Evolutionary conservation across 2,797 vertebrate genomes (phyloP).

Genomic region (Melanotaenia boesemani): DNA sequence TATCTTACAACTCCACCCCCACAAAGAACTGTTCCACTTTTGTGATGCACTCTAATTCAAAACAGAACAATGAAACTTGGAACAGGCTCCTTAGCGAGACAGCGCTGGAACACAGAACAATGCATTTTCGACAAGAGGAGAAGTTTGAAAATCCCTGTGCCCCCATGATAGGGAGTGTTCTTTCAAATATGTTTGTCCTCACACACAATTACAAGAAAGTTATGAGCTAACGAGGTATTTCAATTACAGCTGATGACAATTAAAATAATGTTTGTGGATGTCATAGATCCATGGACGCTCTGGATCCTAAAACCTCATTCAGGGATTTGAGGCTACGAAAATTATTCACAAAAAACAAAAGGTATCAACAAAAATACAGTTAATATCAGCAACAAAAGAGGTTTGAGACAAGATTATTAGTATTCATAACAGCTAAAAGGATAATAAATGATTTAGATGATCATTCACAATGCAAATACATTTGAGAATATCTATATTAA

Average conservation of each 20-base stretch:
- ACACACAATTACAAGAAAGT: slow-evolving; percentile 29
- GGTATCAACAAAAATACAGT: background rate
- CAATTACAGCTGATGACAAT: slow-evolving; percentile 44
- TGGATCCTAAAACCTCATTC: slow-evolving; percentile 10
- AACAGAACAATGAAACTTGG: slow-evolving; percentile 73
- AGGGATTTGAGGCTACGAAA: slow-evolving; percentile 23
- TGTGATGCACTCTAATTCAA: slow-evolving; percentile 68
- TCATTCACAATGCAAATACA: background rate
- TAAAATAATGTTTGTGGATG: slow-evolving; percentile 25
- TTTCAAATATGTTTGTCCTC: slow-evolving; percentile 16
- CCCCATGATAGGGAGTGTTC: slow-evolving; percentile 28
- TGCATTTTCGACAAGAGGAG: slow-evolving; percentile 18
- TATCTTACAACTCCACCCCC: slow-evolving; percentile 63
- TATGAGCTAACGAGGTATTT: slow-evolving; percentile 44
- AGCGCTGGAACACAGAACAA: slow-evolving; percentile 48
- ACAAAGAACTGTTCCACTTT: slow-evolving; percentile 66
- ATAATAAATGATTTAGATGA: no score
- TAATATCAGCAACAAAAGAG: background rate
- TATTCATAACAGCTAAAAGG: background rate
- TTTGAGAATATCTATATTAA: no score
- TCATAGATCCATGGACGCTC: background rate
- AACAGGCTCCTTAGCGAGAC: slow-evolving; percentile 32
- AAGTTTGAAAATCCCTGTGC: slow-evolving; percentile 29
- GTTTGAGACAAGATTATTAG: background rate
- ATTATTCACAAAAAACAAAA: slow-evolving; percentile 5